Conservation (phyloP, 2,797 vertebrate species). For the Poecilia gillii region DNA sequence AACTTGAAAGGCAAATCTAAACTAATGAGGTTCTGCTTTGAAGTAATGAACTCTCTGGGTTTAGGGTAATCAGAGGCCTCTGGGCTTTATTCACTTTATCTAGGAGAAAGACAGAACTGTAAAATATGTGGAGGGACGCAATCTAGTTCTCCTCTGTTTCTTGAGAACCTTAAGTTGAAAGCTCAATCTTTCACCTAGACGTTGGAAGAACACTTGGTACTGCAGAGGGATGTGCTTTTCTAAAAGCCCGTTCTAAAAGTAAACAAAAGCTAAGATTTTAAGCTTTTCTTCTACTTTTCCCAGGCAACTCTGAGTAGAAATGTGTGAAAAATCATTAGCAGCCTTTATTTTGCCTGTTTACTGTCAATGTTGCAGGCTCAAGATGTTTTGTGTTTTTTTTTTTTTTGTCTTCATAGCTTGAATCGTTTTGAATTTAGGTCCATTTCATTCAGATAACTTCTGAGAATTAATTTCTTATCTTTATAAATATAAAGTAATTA, state of each 20-base stretch:
- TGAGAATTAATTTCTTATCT: neutral
- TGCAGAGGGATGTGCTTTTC: neutral
- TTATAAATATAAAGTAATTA: neutral
- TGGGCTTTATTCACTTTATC: constrained; percentile 63
- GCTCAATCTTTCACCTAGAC: constrained; percentile 20
- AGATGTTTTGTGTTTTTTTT: too few relatives aligned
- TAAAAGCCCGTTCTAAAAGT: neutral
- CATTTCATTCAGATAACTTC: neutral
- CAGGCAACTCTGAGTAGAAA: neutral
- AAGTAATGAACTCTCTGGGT: constrained; percentile 75
- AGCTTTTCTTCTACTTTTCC: neutral
- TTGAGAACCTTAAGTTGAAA: constrained; percentile 23
- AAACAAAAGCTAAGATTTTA: neutral
- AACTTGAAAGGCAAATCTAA: constrained; percentile 78
- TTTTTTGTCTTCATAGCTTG: neutral
- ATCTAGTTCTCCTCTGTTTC: constrained; percentile 36
- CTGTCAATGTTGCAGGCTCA: neutral
- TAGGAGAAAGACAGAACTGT: constrained; percentile 47
- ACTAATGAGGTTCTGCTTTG: constrained; percentile 79
- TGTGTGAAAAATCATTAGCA: neutral
- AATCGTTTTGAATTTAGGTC: neutral
- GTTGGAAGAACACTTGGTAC: neutral
- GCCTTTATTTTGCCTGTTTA: neutral
- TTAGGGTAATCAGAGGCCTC: constrained; percentile 70
- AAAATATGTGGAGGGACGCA: constrained; percentile 34